These are phyloP conservation scores for Wasmannia auropunctata DNA, from an alignment of 1,140 invertebrate species.

Conservation along the genomic window DNA sequence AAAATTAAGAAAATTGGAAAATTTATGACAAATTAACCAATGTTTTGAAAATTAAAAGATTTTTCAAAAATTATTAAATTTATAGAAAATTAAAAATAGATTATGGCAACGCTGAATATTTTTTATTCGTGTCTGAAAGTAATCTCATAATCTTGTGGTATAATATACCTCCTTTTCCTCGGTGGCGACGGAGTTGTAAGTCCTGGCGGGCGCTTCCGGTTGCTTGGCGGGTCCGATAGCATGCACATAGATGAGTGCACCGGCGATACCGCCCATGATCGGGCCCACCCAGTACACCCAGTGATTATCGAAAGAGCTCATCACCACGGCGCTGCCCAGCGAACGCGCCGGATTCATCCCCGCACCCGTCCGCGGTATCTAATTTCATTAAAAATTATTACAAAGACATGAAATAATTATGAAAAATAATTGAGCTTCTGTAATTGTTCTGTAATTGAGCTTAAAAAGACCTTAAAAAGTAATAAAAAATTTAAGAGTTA, in stretches of 20 bases:
- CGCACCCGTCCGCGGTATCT: constrained; percentile 92
- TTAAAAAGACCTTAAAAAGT: too few relatives aligned
- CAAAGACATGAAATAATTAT: background rate
- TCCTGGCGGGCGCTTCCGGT: constrained; percentile 79
- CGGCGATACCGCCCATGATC: constrained; percentile 91
- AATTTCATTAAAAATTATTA: constrained; percentile 3
- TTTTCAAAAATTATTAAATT: background rate
- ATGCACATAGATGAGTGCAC: constrained; percentile 91
- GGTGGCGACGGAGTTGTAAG: constrained; percentile 87
- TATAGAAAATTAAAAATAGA: background rate
- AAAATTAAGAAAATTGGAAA: background rate
- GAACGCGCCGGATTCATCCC: constrained; percentile 96
- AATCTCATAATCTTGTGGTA: constrained; percentile 19
- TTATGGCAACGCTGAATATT: background rate
- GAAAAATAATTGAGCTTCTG: too few relatives aligned
- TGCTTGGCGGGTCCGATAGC: constrained; percentile 88
- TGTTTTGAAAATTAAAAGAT: background rate
- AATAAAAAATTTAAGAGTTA: too few relatives aligned
- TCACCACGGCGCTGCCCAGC: constrained; percentile 93
- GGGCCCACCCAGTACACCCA: constrained; percentile 97
- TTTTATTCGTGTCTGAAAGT: constrained; percentile 23
- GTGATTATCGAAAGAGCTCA: constrained; percentile 90
- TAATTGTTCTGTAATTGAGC: too few relatives aligned
- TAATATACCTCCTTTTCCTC: constrained; percentile 89
- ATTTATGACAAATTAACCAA: background rate